Base-by-base conservation (phyloP, 2,888 invertebrate genomes). In the Corbicula japonica region DNA sequence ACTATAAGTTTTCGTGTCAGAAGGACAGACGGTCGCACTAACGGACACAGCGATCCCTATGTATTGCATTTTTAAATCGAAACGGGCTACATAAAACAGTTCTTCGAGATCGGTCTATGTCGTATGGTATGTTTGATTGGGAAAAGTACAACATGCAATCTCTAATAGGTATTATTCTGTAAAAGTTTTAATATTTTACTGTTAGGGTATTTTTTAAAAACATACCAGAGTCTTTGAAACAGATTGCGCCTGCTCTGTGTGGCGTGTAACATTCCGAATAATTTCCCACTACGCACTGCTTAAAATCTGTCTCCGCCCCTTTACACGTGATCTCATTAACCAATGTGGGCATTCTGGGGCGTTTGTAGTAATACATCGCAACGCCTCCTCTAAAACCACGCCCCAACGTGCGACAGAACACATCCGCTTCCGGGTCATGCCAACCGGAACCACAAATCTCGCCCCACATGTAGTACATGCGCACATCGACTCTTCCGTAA, bases 401-500 rank as follows among this genome's bases (percentile, higher is more conserved):
- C n/a, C 77, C 86, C 10, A 86, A 58, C 23, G 83, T 68, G 41
- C 74, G 80, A 76, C 91, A 91, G 52, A 87, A 83, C 0, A 97
- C 96, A 86, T 95, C 94, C 0, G 96, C 96, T 86, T 96, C 95
- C 23, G 93, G 94, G 80, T 96, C 93, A 8, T 95, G 95, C 90
- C 97, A 97, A 83, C 95, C 95, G 84, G 96, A 96, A 87, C 96
- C 96, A 90, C 97, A 97, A 18, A 97, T 95, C 80, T 95, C 95
- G 0, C 96, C 96, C 95, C 96, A 96, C 74, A 95, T 94, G 30
- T 81, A 70, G 23, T 81, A 68, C 12, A 65, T 32, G 15, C 50
- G 44, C 2, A 83, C 74, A 10, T 73, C 75, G 0, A 84, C 79
- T 30, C 75, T 61, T 1, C 85, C 85, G 63, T 79, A 86, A n/a